Evolutionary conservation across 30 jellyfish, hydroid and myxozoan species (phyloP).

Genomic region (Calvadosia cruxmelitensis): DNA sequence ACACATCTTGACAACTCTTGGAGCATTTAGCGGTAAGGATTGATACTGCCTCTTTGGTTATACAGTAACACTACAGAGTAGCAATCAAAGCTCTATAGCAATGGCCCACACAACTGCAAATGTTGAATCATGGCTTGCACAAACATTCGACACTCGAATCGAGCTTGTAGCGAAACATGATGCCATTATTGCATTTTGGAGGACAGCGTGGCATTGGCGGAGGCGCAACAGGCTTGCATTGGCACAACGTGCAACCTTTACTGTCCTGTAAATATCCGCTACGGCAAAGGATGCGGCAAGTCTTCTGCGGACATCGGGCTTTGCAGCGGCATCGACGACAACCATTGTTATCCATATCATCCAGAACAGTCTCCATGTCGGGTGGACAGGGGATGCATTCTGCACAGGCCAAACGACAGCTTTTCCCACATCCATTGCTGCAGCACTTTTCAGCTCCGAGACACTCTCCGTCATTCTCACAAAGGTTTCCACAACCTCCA

Average conservation of each 20-base stretch:
- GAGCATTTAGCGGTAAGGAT: too few relatives aligned
- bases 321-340: not conserved
- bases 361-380: not conserved
- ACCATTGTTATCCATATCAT: not conserved
- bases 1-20: too few relatives aligned
- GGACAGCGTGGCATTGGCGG: not conserved
- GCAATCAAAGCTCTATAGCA: not conserved
- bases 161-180: not conserved
- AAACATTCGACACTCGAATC: not conserved
- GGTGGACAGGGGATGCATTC: not conserved
- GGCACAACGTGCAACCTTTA: not conserved
- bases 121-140: not conserved
- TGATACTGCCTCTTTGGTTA: too few relatives aligned
- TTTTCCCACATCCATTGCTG: not conserved
- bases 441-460: not conserved
- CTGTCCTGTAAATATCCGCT: not conserved
- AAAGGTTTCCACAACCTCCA: not conserved
- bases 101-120: not conserved
- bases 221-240: not conserved
- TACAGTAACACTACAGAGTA: too few relatives aligned
- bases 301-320: not conserved
- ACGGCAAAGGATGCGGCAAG: not conserved
- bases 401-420: not conserved
- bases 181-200: not conserved
- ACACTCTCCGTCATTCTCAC: not conserved